A percentile compares a stretch with the other conserved stretches of the same genome.
Conservation (phyloP, 2,888 invertebrate genomes). For the Tipula lateralis region DNA sequence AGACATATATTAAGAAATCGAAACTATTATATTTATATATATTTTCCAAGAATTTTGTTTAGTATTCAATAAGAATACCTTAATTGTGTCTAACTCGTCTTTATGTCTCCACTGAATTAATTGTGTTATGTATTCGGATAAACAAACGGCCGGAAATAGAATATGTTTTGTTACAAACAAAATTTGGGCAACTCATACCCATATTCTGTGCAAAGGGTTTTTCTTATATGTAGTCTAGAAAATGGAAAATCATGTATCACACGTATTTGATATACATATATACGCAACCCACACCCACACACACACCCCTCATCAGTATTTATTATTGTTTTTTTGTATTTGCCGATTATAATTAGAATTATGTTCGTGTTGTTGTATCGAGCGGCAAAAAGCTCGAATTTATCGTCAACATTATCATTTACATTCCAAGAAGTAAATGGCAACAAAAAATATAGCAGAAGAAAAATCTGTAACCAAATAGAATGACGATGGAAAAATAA, state of each 20-base stretch:
- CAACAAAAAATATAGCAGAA: background rate
- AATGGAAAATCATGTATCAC: background rate
- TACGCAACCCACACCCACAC: background rate
- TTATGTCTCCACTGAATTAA: background rate
- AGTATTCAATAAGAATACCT: background rate
- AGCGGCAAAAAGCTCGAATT: background rate
- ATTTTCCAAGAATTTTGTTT: background rate
- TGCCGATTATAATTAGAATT: background rate
- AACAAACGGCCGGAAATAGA: no score
- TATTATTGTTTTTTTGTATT: background rate
- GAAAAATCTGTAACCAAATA: background rate
- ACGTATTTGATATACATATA: background rate
- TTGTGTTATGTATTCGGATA: no score
- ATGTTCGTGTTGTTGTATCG: background rate
- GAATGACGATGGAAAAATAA: conserved; percentile 1
- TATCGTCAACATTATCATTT: background rate
- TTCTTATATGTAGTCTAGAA: background rate
- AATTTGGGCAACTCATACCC: no score
- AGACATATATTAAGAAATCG: background rate
- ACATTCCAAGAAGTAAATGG: background rate
- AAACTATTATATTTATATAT: background rate
- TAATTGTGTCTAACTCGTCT: background rate
- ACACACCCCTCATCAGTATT: background rate
- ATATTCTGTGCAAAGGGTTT: background rate
- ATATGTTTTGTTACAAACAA: no score